Base-by-base conservation (phyloP, 1,140 invertebrate genomes). In the Caenorhabditis tropicalis region DNA sequence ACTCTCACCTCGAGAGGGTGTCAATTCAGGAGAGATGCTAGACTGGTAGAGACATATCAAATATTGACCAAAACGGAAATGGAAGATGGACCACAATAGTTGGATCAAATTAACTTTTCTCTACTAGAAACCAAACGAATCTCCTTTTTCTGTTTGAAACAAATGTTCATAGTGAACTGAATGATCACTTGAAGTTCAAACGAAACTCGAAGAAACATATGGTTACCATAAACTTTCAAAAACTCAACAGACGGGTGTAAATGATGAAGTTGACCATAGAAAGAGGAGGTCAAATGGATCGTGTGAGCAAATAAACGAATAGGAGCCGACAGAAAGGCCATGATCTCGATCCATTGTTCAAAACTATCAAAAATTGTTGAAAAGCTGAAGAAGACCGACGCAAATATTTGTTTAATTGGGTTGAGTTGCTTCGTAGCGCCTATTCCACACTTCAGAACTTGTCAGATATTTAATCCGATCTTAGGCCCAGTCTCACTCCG, bases 351-450 rank as follows among this genome's bases (percentile, higher is more conserved):
- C 65, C 36, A 74, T 74, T 74, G 65, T 74, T 74, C 65, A 43
- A 74, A 74, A 74, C 65, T 74, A 74, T 74, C 65, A 74, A 74
- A 65, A 74, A 56, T 27, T 36, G 29, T 74, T 74, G 29, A 33
- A 74, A 74, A 58, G 53, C 24, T 58, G 65, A 74, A 43, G 65
- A 43, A 21, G n/a, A 31, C 27, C n/a, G 56, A 58, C 16, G 36
- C 65, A 74, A 74, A 74, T 74, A 74, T 74, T 74, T 74, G 65
- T 74, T 74, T 74, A 74, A 74, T 74, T 74, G 65, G 65, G n/a
- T 65, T 24, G 36, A 21, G 15, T 16, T 36, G 58, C 7, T 4
- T 33, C 58, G n/a, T 43, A 12, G 39, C 12, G 10, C 6, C 36
- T 65, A 33, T 65, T 65, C 58, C 58, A 65, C 58, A 65, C 58